Evolutionary conservation across 2,888 invertebrate species (phyloP).

Genomic region (Colletes collaris): DNA sequence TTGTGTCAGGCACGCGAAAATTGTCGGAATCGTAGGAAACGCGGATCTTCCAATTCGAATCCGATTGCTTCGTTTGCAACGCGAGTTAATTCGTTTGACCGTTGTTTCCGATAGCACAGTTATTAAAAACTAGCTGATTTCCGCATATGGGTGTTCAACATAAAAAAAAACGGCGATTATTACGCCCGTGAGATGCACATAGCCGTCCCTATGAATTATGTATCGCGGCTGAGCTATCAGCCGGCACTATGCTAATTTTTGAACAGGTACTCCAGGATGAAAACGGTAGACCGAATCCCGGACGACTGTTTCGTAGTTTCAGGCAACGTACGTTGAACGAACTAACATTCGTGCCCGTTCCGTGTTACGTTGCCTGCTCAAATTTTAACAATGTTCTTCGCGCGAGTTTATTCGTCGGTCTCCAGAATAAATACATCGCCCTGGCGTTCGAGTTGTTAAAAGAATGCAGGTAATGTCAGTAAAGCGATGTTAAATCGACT

Average conservation of each 20-base stretch:
- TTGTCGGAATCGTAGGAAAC: background rate
- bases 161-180: conserved; percentile 45
- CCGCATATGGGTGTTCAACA: conserved; percentile 65
- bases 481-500: no score
- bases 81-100: no score
- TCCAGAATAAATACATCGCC: no score
- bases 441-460: no score
- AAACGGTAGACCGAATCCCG: conserved; percentile 20
- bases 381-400: no score
- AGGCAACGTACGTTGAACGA: background rate
- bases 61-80: no score
- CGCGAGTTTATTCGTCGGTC: no score
- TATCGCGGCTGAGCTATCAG: conserved; percentile 59
- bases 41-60: background rate
- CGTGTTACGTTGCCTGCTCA: no score
- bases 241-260: conserved; percentile 66
- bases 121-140: conserved; percentile 31
- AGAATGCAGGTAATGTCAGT: no score
- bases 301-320: conserved; percentile 41
- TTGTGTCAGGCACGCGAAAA: background rate
- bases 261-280: conserved; percentile 49
- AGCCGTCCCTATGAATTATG: conserved; percentile 58
- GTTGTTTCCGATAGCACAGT: background rate
- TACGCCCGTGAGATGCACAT: conserved; percentile 39
- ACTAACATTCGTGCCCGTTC: no score